Evolutionary conservation across 2,888 invertebrate species (phyloP), one percentile per base, ranked within the genome.

Genomic region (Mimachlamys varia): DNA sequence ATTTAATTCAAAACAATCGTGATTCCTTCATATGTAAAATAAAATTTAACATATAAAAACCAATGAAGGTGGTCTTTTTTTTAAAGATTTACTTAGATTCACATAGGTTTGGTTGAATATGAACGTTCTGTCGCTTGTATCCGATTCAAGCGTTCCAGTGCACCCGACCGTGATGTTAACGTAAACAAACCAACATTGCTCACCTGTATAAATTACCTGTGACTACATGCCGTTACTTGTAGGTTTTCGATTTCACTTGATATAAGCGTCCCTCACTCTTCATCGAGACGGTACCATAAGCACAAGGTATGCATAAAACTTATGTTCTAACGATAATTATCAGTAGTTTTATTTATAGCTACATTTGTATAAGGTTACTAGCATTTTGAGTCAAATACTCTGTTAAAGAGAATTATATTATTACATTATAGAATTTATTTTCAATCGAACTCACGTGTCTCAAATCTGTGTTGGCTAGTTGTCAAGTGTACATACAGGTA

Each of bases 121-220:
- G 15, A 53, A 53, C 2, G 15, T 50, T 12, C 50, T 50, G 50
- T 15, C 50, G 5, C 53, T 17, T 53, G 12, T 44, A 53, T n/a
- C 22, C n/a, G 33, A 76, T 27, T 76, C 27, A 76, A 76, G 76
- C 76, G 76, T 76, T 33, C 33, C 33, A 76, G 33, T 76, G 76
- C 19, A 33, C 76, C 27, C 33, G 76, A 76, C 15, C 76, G 13
- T 76, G 76, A 76, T 76, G 76, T 76, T 15, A 76, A 76, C 33
- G 76, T 76, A 76, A 76, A 76, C 76, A 76, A 76, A 27, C 13
- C 19, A 10, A 55, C 55, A 55, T 55, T 55, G 55, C 62, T 76
- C 62, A 76, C 62, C 62, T n/a, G 62, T 76, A 76, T 76, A n/a
- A 76, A 76, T 76, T 76, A 76, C 33, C 76, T 76, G 76, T 76